Base-by-base conservation (phyloP, 2,113 vertebrate species). In the Pelecanus crispus region DNA sequence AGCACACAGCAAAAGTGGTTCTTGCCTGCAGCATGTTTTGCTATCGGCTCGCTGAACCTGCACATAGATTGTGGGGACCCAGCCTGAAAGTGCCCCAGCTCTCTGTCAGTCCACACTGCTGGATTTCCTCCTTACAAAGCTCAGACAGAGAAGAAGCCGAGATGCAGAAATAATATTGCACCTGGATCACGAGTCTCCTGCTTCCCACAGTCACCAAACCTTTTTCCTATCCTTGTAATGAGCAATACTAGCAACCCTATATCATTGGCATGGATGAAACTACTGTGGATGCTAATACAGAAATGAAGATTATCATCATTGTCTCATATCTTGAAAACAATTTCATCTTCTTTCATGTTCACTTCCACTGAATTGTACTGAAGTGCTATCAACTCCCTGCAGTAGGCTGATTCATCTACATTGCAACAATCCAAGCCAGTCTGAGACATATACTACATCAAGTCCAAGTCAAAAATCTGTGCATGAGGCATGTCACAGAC, bases 1-100 rank as follows among this genome's bases (percentile, higher is more conserved):
- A 68, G 38, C 79, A 80, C 52, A 68, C 20, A 29, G 31, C 71
- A 56, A 28, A 77, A 55, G 36, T 0, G 0, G 52, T 11, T 90
- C 53, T 44, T 36, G 32, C 11, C 47, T 55, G n/a, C 47, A 55
- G 24, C 12, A 25, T 14, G 26, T 56, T 85, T n/a, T 53, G 24
- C 18, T 38, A 9, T 32, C 2, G 2, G 28, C n/a, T 49, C 0
- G 0, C 45, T 71, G 13, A 74, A 25, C 25, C 45, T 34, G 63
- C 40, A 32, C 2, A 2, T 19, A 32, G 6, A 34, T 2, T 36
- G 68, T 16, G 13, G 26, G 18, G 29, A 87, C 7, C 15, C 63
- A 45, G 73, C 36, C 50, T 28, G 12, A 56, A 55, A 36, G 28
- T 4, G 10, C 15, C 19, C 32, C 6, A 0, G 29, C 65, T 49